Percentiles rank a stretch among this genome's conserved stretches.
Conservation (phyloP, 2,797 vertebrate species). For the Rallus crepitans region DNA sequence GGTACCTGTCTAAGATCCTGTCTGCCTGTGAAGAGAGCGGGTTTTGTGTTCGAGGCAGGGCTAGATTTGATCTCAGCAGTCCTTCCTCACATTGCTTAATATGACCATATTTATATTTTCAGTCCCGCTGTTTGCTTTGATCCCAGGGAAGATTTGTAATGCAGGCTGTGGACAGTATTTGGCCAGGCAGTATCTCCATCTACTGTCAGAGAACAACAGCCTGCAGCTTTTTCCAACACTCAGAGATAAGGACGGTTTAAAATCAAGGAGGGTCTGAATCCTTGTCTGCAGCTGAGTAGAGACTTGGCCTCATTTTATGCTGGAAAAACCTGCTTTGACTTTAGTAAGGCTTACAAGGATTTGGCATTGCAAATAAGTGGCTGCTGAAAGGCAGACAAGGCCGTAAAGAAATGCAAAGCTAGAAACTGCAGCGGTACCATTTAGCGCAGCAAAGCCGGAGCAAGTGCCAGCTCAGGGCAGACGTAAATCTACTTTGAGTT, state of each 20-base stretch:
- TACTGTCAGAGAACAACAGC: background rate
- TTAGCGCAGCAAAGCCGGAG: background rate
- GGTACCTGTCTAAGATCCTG: background rate
- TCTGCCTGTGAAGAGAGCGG: fast-evolving
- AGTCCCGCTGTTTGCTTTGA: slow-evolving; percentile 7
- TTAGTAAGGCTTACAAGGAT: background rate
- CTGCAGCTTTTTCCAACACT: background rate
- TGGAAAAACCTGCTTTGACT: slow-evolving; percentile 11
- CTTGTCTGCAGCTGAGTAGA: background rate
- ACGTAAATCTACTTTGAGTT: background rate
- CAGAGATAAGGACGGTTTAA: background rate
- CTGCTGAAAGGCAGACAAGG: background rate
- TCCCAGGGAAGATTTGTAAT: background rate
- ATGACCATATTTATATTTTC: background rate
- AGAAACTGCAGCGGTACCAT: fast-evolving
- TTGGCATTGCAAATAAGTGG: background rate
- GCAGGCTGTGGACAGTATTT: background rate
- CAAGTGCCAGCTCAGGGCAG: background rate
- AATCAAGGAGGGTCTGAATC: background rate
- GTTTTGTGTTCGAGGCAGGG: fast-evolving
- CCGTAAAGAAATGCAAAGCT: background rate
- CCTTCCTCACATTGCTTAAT: slow-evolving; percentile 30
- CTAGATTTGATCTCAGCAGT: background rate
- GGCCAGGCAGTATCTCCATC: background rate
- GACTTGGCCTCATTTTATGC: background rate